A percentile compares a stretch with the other conserved stretches of the same genome.
These are phyloP conservation scores for Helleia helle DNA, from an alignment of 2,888 invertebrate species.

Conservation along the genomic window DNA sequence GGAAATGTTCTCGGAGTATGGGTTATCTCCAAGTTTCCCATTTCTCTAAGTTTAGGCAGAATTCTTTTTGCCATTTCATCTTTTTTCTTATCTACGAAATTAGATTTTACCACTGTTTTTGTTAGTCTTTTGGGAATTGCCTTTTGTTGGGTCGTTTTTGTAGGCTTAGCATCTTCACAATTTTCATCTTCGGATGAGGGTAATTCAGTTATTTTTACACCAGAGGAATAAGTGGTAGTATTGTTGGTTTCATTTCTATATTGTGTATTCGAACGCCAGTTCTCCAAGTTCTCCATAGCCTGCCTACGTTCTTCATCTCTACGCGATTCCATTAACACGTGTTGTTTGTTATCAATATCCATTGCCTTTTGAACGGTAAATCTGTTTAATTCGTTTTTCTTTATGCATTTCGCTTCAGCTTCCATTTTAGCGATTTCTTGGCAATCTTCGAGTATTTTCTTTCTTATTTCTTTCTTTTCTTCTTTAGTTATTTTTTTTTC, in stretches of 20 bases:
- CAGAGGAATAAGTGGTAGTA: slow-evolving; percentile 23
- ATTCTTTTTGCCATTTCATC: slow-evolving; percentile 45
- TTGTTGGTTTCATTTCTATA: slow-evolving; percentile 11
- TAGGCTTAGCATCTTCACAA: slow-evolving; percentile 12
- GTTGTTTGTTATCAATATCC: slow-evolving; percentile 63
- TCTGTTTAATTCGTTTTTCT: slow-evolving; percentile 70
- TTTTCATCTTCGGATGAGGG: slow-evolving; percentile 29
- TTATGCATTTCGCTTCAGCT: slow-evolving; percentile 63
- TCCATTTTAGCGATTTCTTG: slow-evolving; percentile 71
- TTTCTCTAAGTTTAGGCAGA: slow-evolving; percentile 72
- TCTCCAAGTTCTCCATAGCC: slow-evolving; percentile 79
- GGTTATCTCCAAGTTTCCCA: slow-evolving; percentile 74
- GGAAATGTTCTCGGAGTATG: slow-evolving; percentile 86
- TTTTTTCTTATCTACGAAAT: slow-evolving; percentile 50
- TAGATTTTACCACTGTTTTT: slow-evolving; percentile 40
- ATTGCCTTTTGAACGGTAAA: slow-evolving; percentile 63
- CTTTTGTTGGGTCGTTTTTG: slow-evolving; percentile 15
- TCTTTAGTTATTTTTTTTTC: slow-evolving; percentile 71
- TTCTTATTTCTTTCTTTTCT: slow-evolving; percentile 71
- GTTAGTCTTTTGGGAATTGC: slow-evolving; percentile 21
- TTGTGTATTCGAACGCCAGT: slow-evolving; percentile 58
- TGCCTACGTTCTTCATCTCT: slow-evolving; percentile 75
- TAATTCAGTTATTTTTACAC: slow-evolving; percentile 36
- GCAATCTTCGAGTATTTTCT: slow-evolving; percentile 70
- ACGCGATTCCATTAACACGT: slow-evolving; percentile 76